Evolutionary conservation across 2,797 vertebrate species (phyloP).

Genomic region (Botia almorhae): DNA sequence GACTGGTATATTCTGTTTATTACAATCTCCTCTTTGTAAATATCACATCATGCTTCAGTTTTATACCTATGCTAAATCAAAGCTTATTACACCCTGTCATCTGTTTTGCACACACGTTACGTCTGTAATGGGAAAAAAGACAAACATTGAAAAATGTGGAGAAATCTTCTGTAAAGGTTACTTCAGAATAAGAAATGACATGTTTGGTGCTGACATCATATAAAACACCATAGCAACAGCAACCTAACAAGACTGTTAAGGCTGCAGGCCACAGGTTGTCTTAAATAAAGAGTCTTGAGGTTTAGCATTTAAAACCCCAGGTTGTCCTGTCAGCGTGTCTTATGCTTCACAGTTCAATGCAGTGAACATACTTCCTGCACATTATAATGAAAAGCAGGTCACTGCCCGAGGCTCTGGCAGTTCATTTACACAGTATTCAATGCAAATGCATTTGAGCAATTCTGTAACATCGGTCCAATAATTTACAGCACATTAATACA

Average conservation of each 20-base stretch:
- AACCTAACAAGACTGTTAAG: slow-evolving; percentile 6
- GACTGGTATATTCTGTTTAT: background rate
- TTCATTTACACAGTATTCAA: slow-evolving; percentile 59
- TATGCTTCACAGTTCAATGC: slow-evolving; percentile 26
- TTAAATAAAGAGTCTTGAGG: slow-evolving; percentile 33
- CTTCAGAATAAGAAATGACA: background rate
- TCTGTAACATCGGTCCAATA: slow-evolving; percentile 23
- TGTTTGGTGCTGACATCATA: background rate
- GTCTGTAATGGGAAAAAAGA: background rate
- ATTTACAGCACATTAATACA: slow-evolving; percentile 37
- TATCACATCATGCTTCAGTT: too few species aligned
- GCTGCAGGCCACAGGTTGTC: slow-evolving; percentile 9
- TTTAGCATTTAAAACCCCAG: slow-evolving; percentile 27
- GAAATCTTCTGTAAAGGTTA: background rate
- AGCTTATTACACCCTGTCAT: too few species aligned
- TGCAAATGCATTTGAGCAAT: slow-evolving; percentile 56
- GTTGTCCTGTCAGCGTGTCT: background rate
- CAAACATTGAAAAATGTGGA: background rate
- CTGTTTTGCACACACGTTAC: too few species aligned
- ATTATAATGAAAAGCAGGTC: slow-evolving; percentile 72
- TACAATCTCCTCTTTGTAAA: background rate
- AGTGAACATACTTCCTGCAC: slow-evolving; percentile 67
- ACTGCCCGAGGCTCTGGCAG: slow-evolving; percentile 59
- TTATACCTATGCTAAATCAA: too few species aligned
- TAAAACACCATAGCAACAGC: background rate